Evolutionary conservation across 2,113 vertebrate species (phyloP).

Genomic region (Melanotaenia duboulayi): DNA sequence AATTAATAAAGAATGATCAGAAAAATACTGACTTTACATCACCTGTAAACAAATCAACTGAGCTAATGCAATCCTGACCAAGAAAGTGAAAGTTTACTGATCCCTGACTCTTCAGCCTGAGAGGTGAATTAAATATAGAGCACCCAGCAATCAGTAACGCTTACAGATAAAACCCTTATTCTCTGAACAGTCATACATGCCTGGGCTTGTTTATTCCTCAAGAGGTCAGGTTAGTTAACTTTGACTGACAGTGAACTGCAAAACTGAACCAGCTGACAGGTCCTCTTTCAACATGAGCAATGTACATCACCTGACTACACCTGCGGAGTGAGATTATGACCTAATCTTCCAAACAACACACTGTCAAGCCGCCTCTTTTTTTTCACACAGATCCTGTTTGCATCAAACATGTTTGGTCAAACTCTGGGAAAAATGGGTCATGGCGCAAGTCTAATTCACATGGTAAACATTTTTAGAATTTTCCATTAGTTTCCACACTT

Average conservation of each 20-base stretch:
- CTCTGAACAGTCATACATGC: conserved; percentile 2
- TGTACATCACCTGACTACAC: conserved; percentile 41
- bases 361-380: background rate
- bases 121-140: background rate
- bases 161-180: background rate
- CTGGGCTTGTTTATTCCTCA: conserved; percentile 25
- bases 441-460: conserved; percentile 7
- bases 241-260: background rate
- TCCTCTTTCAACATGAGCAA: conserved; percentile 30
- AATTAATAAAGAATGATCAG: background rate
- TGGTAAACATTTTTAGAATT: background rate
- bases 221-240: background rate
- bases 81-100: background rate
- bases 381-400: conserved; percentile 1
- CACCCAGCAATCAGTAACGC: background rate
- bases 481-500: conserved; percentile 12
- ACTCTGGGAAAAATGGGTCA: background rate
- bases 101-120: background rate
- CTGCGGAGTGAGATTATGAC: conserved; percentile 15
- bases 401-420: background rate
- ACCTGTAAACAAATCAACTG: background rate
- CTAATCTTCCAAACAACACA: conserved; percentile 18
- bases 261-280: conserved; percentile 24
- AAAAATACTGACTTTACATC: background rate
- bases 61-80: background rate